These are phyloP conservation scores for Leptinotarsa texana DNA, from an alignment of 1,140 invertebrate genomes.

Conservation along the genomic window DNA sequence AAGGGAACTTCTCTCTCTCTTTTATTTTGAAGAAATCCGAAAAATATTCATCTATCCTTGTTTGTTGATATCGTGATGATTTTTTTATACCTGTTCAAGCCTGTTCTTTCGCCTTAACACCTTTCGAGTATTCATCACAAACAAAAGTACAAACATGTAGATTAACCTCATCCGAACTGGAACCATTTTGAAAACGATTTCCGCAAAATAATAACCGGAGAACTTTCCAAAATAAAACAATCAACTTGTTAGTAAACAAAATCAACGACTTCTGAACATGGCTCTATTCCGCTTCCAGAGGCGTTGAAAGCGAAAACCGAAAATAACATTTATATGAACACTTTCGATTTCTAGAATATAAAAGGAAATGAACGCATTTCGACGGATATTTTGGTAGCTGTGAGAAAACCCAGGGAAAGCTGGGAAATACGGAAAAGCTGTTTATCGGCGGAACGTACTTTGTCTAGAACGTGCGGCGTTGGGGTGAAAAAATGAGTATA, in stretches of 20 bases:
- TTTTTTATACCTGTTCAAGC: too few species aligned
- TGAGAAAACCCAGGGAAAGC: constrained; percentile 39
- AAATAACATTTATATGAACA: constrained; percentile 40
- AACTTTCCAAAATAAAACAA: background rate
- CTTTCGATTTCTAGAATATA: constrained; percentile 39
- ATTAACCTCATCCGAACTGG: too few species aligned
- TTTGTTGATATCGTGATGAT: too few species aligned
- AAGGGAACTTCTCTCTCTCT: too few species aligned
- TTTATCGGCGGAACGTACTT: constrained; percentile 30
- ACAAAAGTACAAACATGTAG: too few species aligned
- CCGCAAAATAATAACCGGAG: background rate
- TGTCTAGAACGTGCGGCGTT: background rate
- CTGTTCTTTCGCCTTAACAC: too few species aligned
- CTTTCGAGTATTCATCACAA: too few species aligned
- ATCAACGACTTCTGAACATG: background rate
- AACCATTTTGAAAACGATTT: background rate
- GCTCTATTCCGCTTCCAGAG: background rate
- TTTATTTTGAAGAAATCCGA: too few species aligned
- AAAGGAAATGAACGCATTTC: constrained; percentile 40
- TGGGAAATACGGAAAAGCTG: constrained; percentile 39
- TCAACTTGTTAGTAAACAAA: background rate
- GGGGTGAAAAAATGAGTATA: background rate
- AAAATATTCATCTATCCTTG: too few species aligned
- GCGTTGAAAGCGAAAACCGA: constrained; percentile 4
- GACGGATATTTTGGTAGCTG: constrained; percentile 22